Base-by-base conservation (phyloP, 2,113 vertebrate species). In the Papio anubis region DNA sequence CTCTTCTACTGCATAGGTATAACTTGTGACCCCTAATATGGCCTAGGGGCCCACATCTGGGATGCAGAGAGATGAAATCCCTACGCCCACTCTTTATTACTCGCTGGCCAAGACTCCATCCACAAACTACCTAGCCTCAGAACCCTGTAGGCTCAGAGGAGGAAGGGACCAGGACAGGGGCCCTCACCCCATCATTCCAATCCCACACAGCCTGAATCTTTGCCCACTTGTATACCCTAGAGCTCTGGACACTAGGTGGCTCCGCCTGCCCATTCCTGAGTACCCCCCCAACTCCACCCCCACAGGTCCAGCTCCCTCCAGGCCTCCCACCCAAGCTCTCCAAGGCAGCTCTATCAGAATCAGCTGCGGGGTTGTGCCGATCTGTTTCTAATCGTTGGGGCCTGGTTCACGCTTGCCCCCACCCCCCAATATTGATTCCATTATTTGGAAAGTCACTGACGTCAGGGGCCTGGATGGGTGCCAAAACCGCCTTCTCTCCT, bases 401-500 rank as follows among this genome's bases (percentile, higher is more conserved):
- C 97, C 97, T 98, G 97, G 97, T 97, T 98, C 97, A 97, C 72
- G 96, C 97, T 98, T 96, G 94, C 81, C 75, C 95, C 93, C 97
- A 89, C 14, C 27, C 94, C 97, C 97, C 97, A 98, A 98, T 98
- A 98, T 98, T 98, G 98, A 98, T 98, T 98, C 98, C 97, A 98
- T 98, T 98, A 98, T 98, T 98, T 97, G 97, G 98, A 98, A 95
- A 98, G 97, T 96, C 97, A 98, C 94, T 98, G 98, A 98, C 98
- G 97, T 98, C 98, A 98, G 97, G 97, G 81, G 55, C 80, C 81
- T 98, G 97, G 98, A 97, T 97, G 66, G 40, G 78, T 94, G 96
- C 98, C 98, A 97, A 97, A 97, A 96, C 97, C 48, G 84, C 97
- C 96, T 96, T 97, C 86, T 98, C 90, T 97, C 92, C 20, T 1